Base-by-base conservation (phyloP, 2,113 vertebrate genomes). In the Irena cyanogastra region DNA sequence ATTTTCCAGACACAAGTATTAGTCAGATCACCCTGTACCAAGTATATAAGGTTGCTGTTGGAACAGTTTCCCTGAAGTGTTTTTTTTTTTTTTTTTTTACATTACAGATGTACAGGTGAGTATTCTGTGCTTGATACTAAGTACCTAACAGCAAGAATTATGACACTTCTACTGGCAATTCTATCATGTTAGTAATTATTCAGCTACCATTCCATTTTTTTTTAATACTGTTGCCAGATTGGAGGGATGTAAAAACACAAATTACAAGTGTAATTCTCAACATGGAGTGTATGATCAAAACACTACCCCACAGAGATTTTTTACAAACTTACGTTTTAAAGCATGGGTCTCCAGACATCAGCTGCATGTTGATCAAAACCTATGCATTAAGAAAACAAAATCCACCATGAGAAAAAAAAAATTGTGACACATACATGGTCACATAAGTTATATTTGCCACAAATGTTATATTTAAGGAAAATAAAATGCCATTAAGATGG, bases 271-370 rank as follows among this genome's bases (percentile, higher is more conserved):
- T 64, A 61, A 75, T 80, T 90, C 45, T 89, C 37, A 30, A 44
- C 8, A 18, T 41, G 35, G 18, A 65, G 45, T 33, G 28, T 61
- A 72, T 30, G 7, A 88, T 23, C 65, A 59, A 81, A 96, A 60
- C 33, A n/a, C 21, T 68, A 57, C 49, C 8, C 37, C 37, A 68
- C 28, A 57, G 31, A 41, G 3, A 50, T 22, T 31, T 59, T 71
- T 42, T 39, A 57, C 33, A 44, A 91, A 97, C 99, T 99, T 98
- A 99, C 99, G 94, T 99, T 98, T 99, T 99, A 97, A 99, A 99
- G 97, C 99, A 99, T 1, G 99, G 99, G 94, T 99, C 99, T 94
- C 99, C 99, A 53, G 99, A 99, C 99, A 99, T 99, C 16, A 99
- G 98, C 72, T 99, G 99, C 98, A 99, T 99, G 45, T 98, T 98